phyloP scores from a whole-genome alignment of 2,113 vertebrate species.

The Neolamprologus falcicula region DNA sequence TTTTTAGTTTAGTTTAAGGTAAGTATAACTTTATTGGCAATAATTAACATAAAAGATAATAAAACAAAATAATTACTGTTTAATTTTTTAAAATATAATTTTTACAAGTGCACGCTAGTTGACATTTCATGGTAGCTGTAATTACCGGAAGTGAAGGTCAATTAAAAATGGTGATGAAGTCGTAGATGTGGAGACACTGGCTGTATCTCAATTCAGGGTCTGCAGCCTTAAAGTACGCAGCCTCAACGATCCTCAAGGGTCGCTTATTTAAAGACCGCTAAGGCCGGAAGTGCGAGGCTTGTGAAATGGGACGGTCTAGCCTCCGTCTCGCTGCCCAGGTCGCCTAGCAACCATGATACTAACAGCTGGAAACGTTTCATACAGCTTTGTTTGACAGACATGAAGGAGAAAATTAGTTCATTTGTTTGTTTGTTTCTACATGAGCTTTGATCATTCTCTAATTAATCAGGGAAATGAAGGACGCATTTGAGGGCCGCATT shows the following conservation, averaged over 20 bases:
- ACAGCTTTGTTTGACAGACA: no score
- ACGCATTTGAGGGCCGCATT: no score
- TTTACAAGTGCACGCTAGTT: accelerated
- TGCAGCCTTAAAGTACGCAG: accelerated
- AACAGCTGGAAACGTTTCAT: no score
- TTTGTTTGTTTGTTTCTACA: no score
- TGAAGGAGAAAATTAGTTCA: no score
- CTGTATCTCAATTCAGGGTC: accelerated
- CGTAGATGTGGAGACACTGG: background rate
- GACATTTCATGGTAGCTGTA: background rate
- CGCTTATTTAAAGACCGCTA: accelerated
- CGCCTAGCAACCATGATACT: no score
- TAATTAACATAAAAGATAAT: background rate
- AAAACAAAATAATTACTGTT: background rate
- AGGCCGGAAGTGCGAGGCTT: no score
- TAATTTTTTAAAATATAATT: accelerated
- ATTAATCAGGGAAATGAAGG: no score
- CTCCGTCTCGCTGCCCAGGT: no score
- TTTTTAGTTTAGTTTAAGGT: background rate
- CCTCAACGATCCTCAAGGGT: accelerated
- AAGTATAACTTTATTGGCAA: background rate
- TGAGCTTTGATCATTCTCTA: no score
- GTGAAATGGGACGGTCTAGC: no score
- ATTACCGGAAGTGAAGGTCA: background rate
- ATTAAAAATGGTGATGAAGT: background rate